Base-by-base conservation (phyloP, 2,113 vertebrate genomes). In the Natator depressus region DNA sequence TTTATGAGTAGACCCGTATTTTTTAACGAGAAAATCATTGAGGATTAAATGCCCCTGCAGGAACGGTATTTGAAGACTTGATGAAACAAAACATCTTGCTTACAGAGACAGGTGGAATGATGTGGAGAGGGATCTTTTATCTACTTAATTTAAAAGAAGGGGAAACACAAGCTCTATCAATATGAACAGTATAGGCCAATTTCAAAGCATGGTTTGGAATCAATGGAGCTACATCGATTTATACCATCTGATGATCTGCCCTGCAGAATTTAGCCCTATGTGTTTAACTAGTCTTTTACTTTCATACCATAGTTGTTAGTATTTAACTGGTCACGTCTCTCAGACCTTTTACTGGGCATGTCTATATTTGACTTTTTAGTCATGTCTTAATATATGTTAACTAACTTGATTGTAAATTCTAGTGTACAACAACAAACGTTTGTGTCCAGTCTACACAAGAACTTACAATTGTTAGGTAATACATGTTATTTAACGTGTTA, bases 1-100 rank as follows among this genome's bases (percentile, higher is more conserved):
- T 94, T 90, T 84, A 49, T 89, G 89, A 95, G 89, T 29, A 91
- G 57, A 94, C 91, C 75, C 81, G 46, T 88, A 85, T 51, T 85
- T 95, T 91, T 94, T 84, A 91, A 95, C 89, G 85, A 94, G 89
- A 95, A 97, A 94, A 94, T 95, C 51, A 95, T 42, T 88, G 80
- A 78, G 91, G 95, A 95, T 95, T 96, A 94, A 93, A 90, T 90
- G 88, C 89, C 80, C 76, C 80, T 54, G 78, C 89, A 87, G 81
- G 83, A 91, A 92, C 65, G 76, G 76, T 85, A 50, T 69, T 80
- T 95, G 81, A 94, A 75, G 59, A 25, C 75, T 90, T 82, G 42
- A 85, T 80, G 42, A 95, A 93, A 93, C 93, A 90, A 97, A 97
- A 88, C n/a, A 31, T 84, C 69, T 94, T 50, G 47, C 88, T 96